Conservation (phyloP, 2,113 vertebrate genomes). For the Coptodon bakossiorum region DNA sequence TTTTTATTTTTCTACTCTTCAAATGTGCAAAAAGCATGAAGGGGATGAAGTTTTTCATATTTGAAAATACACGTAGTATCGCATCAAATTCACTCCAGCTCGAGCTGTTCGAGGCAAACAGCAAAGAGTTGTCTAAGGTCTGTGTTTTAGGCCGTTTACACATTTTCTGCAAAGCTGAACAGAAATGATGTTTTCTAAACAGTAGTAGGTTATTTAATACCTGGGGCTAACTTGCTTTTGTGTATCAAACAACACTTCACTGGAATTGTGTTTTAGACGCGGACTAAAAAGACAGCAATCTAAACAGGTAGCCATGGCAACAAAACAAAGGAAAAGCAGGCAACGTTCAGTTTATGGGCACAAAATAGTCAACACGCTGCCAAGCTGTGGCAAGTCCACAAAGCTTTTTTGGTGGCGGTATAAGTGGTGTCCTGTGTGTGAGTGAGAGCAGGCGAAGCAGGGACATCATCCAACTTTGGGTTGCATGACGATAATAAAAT, state of each 20-base stretch:
- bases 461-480: not conserved
- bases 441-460: not conserved
- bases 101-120: not conserved
- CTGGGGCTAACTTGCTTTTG: not conserved
- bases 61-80: accelerated
- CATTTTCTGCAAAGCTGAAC: not conserved
- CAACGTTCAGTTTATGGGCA: not conserved
- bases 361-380: accelerated
- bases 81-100: not conserved
- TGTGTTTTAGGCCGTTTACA: not conserved
- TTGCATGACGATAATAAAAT: not conserved
- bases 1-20: not conserved
- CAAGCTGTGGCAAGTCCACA: not conserved
- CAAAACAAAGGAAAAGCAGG: not conserved
- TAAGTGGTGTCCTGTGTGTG: not conserved
- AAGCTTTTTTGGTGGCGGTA: not conserved
- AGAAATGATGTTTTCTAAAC: not conserved
- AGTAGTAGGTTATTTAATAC: not conserved
- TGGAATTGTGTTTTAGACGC: not conserved
- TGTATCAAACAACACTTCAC: not conserved
- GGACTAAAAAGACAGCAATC: not conserved
- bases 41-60: not conserved
- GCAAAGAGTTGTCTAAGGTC: not conserved
- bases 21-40: not conserved
- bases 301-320: not conserved